Evolutionary conservation across 2,888 invertebrate genomes (phyloP).

Genomic region (Drosophila bunnanda): DNA sequence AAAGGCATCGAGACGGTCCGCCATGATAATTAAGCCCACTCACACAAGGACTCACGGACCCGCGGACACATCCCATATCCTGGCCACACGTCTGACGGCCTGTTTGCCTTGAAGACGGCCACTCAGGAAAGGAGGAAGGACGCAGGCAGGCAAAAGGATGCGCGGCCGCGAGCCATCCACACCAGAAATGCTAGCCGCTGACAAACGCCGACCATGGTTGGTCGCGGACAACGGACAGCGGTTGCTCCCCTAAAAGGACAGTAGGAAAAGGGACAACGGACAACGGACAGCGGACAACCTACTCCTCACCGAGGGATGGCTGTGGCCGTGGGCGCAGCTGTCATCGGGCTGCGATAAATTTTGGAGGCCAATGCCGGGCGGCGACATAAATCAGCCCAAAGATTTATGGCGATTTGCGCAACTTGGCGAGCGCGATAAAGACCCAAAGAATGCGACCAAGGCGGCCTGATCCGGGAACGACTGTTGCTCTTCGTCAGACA

Average conservation of each 20-base stretch:
- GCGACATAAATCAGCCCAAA: conserved; percentile 78
- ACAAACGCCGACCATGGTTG: conserved; percentile 33
- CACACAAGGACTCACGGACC: conserved; percentile 40
- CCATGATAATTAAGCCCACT: conserved; percentile 75
- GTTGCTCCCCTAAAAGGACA: conserved; percentile 13
- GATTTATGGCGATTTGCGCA: conserved; percentile 77
- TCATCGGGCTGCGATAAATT: conserved; percentile 73
- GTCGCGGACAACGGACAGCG: conserved; percentile 5
- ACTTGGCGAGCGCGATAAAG: conserved; percentile 69
- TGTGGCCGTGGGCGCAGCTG: conserved; percentile 52
- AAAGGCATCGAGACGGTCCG: conserved; percentile 66
- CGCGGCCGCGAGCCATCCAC: conserved; percentile 46
- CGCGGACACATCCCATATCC: conserved; percentile 12
- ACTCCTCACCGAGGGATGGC: conserved; percentile 28
- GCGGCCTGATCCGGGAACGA: conserved; percentile 34
- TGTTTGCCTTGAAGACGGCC: conserved; percentile 70
- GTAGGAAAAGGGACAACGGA: conserved; percentile 12
- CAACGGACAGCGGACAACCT: conserved; percentile 9
- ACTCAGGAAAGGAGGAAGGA: conserved; percentile 23
- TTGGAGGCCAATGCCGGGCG: conserved; percentile 75
- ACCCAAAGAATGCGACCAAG: conserved; percentile 33
- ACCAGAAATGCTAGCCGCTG: conserved; percentile 48
- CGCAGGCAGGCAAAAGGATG: conserved; percentile 52
- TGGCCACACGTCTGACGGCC: conserved; percentile 39
- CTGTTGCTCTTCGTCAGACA: conserved; percentile 40